Conservation (phyloP, 2,888 invertebrate species). For the Microctonus brassicae region DNA sequence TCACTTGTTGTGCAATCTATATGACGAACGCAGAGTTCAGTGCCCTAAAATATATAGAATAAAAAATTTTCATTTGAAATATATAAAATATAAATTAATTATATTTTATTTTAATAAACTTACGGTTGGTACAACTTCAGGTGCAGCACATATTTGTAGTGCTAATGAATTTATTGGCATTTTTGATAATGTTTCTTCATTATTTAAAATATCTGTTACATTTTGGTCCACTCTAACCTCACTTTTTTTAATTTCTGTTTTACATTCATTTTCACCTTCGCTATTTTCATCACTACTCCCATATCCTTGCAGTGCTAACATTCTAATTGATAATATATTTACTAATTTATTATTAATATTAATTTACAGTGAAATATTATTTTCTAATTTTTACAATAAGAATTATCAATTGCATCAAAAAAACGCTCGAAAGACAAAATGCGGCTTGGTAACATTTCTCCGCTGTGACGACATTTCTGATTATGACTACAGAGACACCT, state of each 20-base stretch:
- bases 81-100: constrained; percentile 18
- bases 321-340: too few relatives aligned
- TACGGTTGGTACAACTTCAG: constrained; percentile 85
- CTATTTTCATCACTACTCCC: constrained; percentile 75
- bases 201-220: constrained; percentile 64
- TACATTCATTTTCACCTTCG: constrained; percentile 60
- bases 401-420: too few relatives aligned
- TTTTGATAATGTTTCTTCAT: constrained; percentile 70
- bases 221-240: constrained; percentile 68
- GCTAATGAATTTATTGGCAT: constrained; percentile 73
- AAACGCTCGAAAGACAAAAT: too few relatives aligned
- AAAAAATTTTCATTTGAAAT: background rate
- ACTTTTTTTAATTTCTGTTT: constrained; percentile 46
- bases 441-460: too few relatives aligned
- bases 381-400: too few relatives aligned
- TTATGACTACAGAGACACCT: too few relatives aligned
- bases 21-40: constrained; percentile 78
- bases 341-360: too few relatives aligned
- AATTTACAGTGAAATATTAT: too few relatives aligned
- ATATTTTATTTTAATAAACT: constrained; percentile 55
- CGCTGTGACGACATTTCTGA: too few relatives aligned
- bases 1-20: constrained; percentile 87
- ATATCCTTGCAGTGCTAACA: constrained; percentile 83
- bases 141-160: constrained; percentile 84
- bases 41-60: constrained; percentile 72